phyloP scores from a whole-genome alignment of 2,888 invertebrate genomes.

The Caenorhabditis sinica region DNA sequence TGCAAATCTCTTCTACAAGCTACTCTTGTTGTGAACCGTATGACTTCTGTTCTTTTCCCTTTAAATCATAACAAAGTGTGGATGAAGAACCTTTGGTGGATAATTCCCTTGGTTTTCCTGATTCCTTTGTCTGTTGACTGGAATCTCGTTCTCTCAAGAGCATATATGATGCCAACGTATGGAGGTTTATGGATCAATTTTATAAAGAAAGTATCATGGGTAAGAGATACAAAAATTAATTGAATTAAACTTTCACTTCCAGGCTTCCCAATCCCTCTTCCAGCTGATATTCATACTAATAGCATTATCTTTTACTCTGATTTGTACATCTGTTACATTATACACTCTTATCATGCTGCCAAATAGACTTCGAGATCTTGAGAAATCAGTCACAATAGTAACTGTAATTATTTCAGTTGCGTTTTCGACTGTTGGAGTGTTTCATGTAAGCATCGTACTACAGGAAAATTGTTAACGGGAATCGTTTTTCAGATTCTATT shows the following conservation, averaged over 20 bases:
- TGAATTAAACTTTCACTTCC: not conserved
- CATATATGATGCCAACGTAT: conserved; percentile 35
- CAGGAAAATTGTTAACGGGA: not conserved
- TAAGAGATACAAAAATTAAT: not conserved
- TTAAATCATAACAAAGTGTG: conserved; percentile 5
- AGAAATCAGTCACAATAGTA: conserved; percentile 25
- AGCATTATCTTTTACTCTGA: conserved; percentile 10
- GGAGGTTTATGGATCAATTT: conserved; percentile 41
- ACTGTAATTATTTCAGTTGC: conserved; percentile 12
- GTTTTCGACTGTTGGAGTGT: conserved; percentile 6
- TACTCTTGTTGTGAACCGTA: conserved; percentile 37
- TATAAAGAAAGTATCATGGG: conserved; percentile 37
- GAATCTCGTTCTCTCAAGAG: conserved; percentile 37
- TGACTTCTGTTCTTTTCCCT: conserved; percentile 34
- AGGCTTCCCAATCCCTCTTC: conserved; percentile 41
- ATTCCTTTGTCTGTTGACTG: conserved; percentile 35
- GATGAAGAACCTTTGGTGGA: not conserved
- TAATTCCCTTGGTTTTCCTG: conserved; percentile 10
- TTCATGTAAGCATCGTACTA: conserved; percentile 31
- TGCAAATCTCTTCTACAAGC: conserved; percentile 45
- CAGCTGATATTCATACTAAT: conserved; percentile 29
- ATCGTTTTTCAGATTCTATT: conserved; percentile 34
- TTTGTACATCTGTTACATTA: conserved; percentile 25
- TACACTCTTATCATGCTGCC: conserved; percentile 19
- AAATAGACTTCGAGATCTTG: conserved; percentile 15